Percentiles rank a stretch among this genome's conserved stretches.
phyloP scores from a whole-genome alignment of 2,888 invertebrate genomes.

The Netelia fuscicornis region DNA sequence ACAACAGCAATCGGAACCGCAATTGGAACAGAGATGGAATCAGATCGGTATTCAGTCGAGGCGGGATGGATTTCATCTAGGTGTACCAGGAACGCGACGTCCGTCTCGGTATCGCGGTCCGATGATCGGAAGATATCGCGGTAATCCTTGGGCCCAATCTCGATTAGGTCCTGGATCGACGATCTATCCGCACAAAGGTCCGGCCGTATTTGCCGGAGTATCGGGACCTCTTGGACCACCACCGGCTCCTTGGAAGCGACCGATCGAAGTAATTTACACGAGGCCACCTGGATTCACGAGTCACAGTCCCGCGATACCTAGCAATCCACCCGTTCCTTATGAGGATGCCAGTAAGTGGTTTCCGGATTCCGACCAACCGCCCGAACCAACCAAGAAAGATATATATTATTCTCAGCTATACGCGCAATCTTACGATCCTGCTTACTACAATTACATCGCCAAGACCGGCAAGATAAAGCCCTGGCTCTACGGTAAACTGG shows the following conservation, averaged over 20 bases:
- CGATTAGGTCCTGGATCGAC: conserved; percentile 69
- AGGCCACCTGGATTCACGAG: conserved; percentile 71
- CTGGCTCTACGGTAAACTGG: conserved; percentile 80
- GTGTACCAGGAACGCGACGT: conserved; percentile 43
- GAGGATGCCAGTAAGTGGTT: conserved; percentile 77
- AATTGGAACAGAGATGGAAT: conserved; percentile 27
- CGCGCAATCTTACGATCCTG: conserved; percentile 81
- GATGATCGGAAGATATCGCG: conserved; percentile 24
- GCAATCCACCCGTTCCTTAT: conserved; percentile 72
- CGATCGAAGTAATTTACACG: conserved; percentile 80
- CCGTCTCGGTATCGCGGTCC: conserved; percentile 47
- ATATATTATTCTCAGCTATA: conserved; percentile 81
- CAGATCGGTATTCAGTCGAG: conserved; percentile 50
- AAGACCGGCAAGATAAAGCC: conserved; percentile 82
- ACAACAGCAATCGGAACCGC: neutral
- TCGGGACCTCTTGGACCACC: conserved; percentile 9
- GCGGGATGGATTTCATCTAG: conserved; percentile 32
- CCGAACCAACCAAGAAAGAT: conserved; percentile 71
- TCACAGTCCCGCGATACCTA: conserved; percentile 66
- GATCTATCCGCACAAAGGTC: conserved; percentile 70
- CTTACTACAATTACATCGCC: conserved; percentile 82
- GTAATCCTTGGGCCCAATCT: conserved; percentile 69
- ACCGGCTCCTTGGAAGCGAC: conserved; percentile 62
- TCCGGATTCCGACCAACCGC: conserved; percentile 71
- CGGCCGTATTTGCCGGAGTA: conserved; percentile 55